phyloP scores from a whole-genome alignment of 1,140 invertebrate species.

The Chymomyza costata region DNA sequence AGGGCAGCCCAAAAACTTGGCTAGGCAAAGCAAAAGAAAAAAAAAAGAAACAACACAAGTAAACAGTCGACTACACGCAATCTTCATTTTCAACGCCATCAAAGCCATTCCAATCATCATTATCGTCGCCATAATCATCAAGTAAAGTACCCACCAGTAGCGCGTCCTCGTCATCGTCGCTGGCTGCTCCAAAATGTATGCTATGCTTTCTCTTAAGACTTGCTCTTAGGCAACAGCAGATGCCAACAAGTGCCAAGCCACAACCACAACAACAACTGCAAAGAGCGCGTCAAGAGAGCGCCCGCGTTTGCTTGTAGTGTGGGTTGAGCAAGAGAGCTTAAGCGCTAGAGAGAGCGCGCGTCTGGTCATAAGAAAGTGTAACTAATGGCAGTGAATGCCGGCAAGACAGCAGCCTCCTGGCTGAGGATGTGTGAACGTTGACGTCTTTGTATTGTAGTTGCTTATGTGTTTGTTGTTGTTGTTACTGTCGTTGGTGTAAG shows the following conservation, averaged over 20 bases:
- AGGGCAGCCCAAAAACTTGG: constrained; percentile 2
- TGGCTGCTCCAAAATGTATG: background rate
- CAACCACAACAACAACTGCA: background rate
- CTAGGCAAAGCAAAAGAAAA: constrained; percentile 12
- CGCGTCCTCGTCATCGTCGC: constrained; percentile 25
- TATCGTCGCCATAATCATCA: constrained; percentile 76
- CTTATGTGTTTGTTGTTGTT: constrained; percentile 24
- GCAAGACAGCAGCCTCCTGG: too few species aligned
- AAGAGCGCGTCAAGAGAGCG: too few species aligned
- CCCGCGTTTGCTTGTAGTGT: too few species aligned
- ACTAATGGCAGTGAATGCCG: constrained; percentile 4
- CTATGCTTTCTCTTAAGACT: background rate
- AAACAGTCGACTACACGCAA: constrained; percentile 74
- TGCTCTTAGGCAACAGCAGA: background rate
- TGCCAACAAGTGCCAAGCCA: background rate
- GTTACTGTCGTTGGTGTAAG: background rate
- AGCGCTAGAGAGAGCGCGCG: constrained; percentile 8
- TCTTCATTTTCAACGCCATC: constrained; percentile 75
- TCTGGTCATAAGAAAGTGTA: constrained; percentile 24
- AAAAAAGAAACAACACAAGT: constrained; percentile 20
- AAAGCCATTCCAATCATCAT: constrained; percentile 75
- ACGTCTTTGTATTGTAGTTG: constrained; percentile 65
- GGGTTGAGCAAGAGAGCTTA: too few species aligned
- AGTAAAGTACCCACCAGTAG: constrained; percentile 75
- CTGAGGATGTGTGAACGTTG: constrained; percentile 39